Evolutionary conservation across 2,113 vertebrate genomes (phyloP).

Genomic region (Hystrix cristata): DNA sequence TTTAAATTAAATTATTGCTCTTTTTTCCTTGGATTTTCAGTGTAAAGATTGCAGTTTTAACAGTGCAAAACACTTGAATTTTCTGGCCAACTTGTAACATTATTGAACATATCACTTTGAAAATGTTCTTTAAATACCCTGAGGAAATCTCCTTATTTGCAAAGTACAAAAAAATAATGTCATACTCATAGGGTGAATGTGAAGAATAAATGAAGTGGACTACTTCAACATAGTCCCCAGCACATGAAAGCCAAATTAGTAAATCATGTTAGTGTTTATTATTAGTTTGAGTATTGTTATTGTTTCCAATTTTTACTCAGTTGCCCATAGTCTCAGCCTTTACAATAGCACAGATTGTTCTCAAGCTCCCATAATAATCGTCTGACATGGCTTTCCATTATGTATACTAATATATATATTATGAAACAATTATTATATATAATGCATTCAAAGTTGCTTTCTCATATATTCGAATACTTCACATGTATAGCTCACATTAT

Average conservation of each 20-base stretch:
- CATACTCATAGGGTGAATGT: not conserved
- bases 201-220: not conserved
- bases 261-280: not conserved
- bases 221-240: not conserved
- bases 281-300: not conserved
- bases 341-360: not conserved
- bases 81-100: not conserved
- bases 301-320: not conserved
- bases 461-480: not conserved
- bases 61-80: not conserved
- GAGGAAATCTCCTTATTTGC: not conserved
- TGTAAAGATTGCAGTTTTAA: not conserved
- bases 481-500: not conserved
- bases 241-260: not conserved
- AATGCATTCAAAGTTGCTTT: not conserved
- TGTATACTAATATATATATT: not conserved
- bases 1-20: not conserved
- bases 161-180: constrained; percentile 11
- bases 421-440: too few relatives aligned
- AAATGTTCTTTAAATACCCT: constrained; percentile 2
- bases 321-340: not conserved
- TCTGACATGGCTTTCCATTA: not conserved
- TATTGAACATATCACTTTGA: not conserved
- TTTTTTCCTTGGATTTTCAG: not conserved
- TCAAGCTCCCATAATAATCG: not conserved